A percentile compares a stretch with the other conserved stretches of the same genome.
Evolutionary conservation across 2,113 vertebrate genomes (phyloP).

Genomic region (Ailurus styani): DNA sequence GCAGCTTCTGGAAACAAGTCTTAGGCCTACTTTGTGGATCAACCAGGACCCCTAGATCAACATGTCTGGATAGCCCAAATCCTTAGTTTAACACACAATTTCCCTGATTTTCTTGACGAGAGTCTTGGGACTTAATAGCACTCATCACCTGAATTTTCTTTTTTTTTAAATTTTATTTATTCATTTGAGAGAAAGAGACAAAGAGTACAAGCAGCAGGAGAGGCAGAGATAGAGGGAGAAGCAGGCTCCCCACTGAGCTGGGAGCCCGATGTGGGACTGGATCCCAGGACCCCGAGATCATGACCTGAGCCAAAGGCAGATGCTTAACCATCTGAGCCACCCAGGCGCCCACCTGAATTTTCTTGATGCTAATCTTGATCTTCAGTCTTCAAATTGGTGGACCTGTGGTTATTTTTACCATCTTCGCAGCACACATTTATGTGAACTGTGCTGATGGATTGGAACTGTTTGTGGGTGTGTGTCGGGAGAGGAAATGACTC

Average conservation of each 20-base stretch:
- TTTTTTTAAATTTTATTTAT: too few relatives aligned
- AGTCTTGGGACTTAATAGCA: not conserved
- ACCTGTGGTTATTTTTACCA: not conserved
- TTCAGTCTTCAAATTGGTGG: not conserved
- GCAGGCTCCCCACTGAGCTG: too few relatives aligned
- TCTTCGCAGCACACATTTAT: not conserved
- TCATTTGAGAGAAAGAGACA: too few relatives aligned
- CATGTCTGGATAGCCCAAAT: not conserved
- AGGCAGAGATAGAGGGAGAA: too few relatives aligned
- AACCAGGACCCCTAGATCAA: not conserved
- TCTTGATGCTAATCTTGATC: not conserved
- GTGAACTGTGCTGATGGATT: not conserved
- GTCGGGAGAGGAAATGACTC: not conserved
- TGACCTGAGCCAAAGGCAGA: too few relatives aligned
- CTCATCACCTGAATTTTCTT: not conserved
- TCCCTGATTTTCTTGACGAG: too few relatives aligned
- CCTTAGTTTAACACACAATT: not conserved
- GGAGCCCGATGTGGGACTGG: too few relatives aligned
- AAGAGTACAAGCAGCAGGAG: too few relatives aligned
- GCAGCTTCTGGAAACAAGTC: not conserved
- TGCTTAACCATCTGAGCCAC: too few relatives aligned
- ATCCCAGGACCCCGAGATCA: too few relatives aligned
- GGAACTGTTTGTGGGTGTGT: not conserved
- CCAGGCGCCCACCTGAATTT: not conserved
- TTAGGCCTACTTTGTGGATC: not conserved